Percentiles rank a stretch among this genome's conserved stretches.
phyloP scores from a whole-genome alignment of 2,888 invertebrate genomes.

The Aelia acuminata region DNA sequence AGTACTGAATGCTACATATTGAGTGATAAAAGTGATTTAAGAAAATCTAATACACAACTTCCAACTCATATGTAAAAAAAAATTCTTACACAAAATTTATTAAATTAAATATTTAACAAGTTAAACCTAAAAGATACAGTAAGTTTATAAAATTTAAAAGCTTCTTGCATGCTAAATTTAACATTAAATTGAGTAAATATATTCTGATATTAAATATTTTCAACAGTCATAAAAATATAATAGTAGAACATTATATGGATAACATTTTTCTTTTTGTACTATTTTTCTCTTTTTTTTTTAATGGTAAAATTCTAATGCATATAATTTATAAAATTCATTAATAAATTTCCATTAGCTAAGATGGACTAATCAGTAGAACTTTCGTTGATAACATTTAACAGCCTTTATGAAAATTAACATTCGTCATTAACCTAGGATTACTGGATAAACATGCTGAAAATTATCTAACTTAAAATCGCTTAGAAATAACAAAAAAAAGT shows the following conservation, averaged over 20 bases:
- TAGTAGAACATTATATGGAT: conserved; percentile 14
- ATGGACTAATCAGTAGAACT: background rate
- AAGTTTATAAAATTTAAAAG: conserved; percentile 9
- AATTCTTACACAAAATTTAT: background rate
- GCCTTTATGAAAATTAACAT: background rate
- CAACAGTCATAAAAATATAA: conserved; percentile 32
- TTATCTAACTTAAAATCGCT: background rate
- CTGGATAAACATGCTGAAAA: background rate
- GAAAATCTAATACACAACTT: background rate
- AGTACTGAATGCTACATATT: background rate
- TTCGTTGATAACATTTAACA: conserved; percentile 29
- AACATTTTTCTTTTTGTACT: conserved; percentile 27
- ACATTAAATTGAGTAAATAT: background rate
- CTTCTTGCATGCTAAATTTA: background rate
- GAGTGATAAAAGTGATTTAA: background rate
- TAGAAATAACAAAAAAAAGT: background rate
- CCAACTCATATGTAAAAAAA: background rate
- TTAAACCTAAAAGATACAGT: background rate
- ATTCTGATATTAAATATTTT: conserved; percentile 1
- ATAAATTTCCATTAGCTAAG: background rate
- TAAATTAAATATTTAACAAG: background rate
- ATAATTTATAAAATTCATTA: background rate
- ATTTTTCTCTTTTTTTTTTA: background rate
- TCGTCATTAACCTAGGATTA: too few species aligned
- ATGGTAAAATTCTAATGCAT: background rate